Conservation (phyloP, 2,888 invertebrate genomes). For the Sarcophaga rosellei region DNA sequence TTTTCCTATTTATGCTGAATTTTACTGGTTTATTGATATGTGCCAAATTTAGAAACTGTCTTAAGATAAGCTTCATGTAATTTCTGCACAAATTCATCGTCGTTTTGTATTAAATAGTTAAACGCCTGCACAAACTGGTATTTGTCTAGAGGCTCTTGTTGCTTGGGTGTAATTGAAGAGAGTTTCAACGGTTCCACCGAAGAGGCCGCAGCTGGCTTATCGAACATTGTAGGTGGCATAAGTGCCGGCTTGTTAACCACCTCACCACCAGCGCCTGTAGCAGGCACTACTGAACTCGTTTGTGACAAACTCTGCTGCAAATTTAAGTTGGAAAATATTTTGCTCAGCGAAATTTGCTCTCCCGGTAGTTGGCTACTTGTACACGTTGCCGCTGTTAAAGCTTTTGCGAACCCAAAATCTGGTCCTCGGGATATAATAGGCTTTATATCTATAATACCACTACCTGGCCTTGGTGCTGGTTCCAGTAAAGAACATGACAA, state of each 20-base stretch:
- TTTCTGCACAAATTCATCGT: slow-evolving; percentile 93
- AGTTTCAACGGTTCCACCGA: slow-evolving; percentile 52
- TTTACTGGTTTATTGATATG: slow-evolving; percentile 58
- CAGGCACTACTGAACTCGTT: slow-evolving; percentile 18
- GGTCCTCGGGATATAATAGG: slow-evolving; percentile 46
- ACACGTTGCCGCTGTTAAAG: slow-evolving; percentile 61
- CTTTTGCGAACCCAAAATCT: slow-evolving; percentile 60
- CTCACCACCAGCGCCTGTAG: slow-evolving; percentile 22
- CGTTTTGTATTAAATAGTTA: slow-evolving; percentile 92
- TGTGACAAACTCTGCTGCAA: slow-evolving; percentile 54
- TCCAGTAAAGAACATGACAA: slow-evolving; percentile 62
- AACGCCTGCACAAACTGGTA: slow-evolving; percentile 95
- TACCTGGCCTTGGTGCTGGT: slow-evolving; percentile 47
- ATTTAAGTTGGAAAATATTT: slow-evolving; percentile 64
- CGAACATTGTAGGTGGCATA: slow-evolving; percentile 94
- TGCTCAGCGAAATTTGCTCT: slow-evolving; percentile 65
- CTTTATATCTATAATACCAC: slow-evolving; percentile 47
- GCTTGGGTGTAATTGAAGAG: slow-evolving; percentile 53
- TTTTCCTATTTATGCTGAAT: slow-evolving; percentile 20
- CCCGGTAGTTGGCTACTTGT: slow-evolving; percentile 55
- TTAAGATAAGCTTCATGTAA: slow-evolving; percentile 96
- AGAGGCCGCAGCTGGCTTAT: slow-evolving; percentile 81
- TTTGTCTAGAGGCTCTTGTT: slow-evolving; percentile 88
- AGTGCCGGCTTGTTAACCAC: slow-evolving; percentile 85
- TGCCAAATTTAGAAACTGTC: slow-evolving; percentile 83